These are phyloP conservation scores for Anguilla megastoma DNA, from an alignment of 2,797 vertebrate genomes.

Conservation along the genomic window DNA sequence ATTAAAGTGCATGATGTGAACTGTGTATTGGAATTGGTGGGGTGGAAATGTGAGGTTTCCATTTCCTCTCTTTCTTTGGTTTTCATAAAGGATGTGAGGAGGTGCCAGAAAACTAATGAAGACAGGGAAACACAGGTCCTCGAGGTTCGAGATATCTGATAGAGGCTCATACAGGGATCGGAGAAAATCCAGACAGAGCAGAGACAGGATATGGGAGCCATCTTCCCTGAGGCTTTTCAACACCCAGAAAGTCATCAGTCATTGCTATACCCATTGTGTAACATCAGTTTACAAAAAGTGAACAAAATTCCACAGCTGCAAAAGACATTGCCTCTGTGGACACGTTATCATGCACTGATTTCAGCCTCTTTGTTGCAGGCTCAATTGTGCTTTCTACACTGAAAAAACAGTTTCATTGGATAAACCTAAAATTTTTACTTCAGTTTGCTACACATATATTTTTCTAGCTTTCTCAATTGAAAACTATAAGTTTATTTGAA, in stretches of 20 bases:
- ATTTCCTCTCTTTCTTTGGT: constrained; percentile 19
- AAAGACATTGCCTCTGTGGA: not conserved
- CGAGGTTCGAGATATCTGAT: constrained; percentile 3
- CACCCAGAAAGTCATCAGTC: not conserved
- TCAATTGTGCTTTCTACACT: not conserved
- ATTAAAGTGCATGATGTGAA: constrained; percentile 4
- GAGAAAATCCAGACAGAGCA: not conserved
- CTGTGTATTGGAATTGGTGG: not conserved
- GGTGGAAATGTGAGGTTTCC: constrained; percentile 9
- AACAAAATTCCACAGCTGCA: not conserved
- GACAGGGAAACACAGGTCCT: constrained; percentile 14
- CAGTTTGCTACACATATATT: too few relatives aligned
- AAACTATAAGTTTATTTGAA: too few relatives aligned
- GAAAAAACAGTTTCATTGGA: not conserved
- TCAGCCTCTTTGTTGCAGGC: not conserved
- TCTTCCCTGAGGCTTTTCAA: not conserved
- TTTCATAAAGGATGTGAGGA: constrained; percentile 12
- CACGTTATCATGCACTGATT: not conserved
- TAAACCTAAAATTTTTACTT: too few relatives aligned
- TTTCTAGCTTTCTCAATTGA: too few relatives aligned
- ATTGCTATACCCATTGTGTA: not conserved
- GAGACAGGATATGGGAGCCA: constrained; percentile 1
- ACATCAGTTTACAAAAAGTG: not conserved
- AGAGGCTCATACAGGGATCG: constrained; percentile 11
- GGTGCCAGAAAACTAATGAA: constrained; percentile 28